Conservation (phyloP, 1,140 invertebrate genomes). For the Drosophila sp. region DNA sequence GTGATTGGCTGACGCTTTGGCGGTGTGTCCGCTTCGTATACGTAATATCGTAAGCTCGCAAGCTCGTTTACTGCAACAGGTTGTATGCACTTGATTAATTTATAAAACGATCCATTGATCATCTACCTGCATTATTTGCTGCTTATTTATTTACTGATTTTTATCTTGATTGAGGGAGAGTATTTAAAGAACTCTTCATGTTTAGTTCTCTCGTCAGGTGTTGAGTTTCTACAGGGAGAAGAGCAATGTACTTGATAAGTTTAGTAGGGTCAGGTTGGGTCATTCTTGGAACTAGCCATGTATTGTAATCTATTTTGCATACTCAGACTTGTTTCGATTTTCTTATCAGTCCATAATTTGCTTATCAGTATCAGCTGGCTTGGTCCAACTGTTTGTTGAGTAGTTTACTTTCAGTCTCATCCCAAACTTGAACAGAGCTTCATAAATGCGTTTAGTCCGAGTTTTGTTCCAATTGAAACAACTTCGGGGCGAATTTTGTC, state of each 20-base stretch:
- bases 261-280: not conserved
- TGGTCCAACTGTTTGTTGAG: not conserved
- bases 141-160: not conserved
- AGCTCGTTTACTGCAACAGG: conserved; percentile 19
- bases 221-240: no score
- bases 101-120: not conserved
- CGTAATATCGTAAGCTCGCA: conserved; percentile 33
- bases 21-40: conserved; percentile 58
- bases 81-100: conserved; percentile 14
- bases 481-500: not conserved
- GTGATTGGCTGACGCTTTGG: conserved; percentile 35
- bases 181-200: not conserved
- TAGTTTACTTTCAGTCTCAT: conserved; percentile 6
- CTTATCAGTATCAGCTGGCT: conserved; percentile 9
- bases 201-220: not conserved
- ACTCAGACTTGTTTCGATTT: not conserved
- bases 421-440: not conserved
- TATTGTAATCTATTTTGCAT: conserved; percentile 2
- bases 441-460: conserved; percentile 7
- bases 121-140: no score
- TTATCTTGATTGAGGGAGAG: not conserved
- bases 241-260: not conserved
- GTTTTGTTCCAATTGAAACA: not conserved
- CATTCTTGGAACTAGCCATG: not conserved
- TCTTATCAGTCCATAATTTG: conserved; percentile 13